Conservation (phyloP, 2,888 invertebrate species). For the Lysandra bellargus region DNA sequence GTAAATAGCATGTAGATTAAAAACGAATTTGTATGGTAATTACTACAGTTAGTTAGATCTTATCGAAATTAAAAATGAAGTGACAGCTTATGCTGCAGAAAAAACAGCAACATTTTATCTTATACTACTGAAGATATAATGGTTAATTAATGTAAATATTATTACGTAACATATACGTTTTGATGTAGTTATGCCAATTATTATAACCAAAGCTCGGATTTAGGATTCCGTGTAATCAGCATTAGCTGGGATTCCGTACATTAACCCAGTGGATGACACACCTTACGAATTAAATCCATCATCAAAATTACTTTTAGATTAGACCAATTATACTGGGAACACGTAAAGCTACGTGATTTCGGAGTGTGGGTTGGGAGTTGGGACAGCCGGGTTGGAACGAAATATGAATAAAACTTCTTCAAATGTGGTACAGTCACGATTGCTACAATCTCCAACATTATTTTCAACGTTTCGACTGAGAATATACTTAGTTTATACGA, state of each 20-base stretch:
- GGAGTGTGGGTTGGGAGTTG: not conserved
- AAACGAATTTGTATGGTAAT: constrained; percentile 12
- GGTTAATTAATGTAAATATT: not conserved
- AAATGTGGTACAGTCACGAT: not conserved
- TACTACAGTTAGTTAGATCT: not conserved
- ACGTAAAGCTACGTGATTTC: constrained; percentile 2
- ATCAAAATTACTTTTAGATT: constrained; percentile 17
- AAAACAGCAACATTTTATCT: not conserved
- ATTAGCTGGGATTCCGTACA: not conserved
- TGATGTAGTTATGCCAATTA: not conserved
- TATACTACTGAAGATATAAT: not conserved
- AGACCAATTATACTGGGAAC: constrained; percentile 3
- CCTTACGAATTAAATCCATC: not conserved
- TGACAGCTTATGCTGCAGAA: not conserved
- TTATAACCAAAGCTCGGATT: not conserved
- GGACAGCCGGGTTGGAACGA: not conserved
- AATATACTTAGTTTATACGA: not conserved
- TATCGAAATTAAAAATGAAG: not conserved
- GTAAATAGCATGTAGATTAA: not conserved
- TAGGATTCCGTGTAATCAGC: not conserved
- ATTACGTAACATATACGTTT: not conserved
- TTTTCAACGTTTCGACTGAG: not conserved
- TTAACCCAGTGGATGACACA: not conserved
- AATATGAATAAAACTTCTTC: constrained; percentile 9
- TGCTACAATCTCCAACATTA: not conserved